These are phyloP conservation scores for Oncorhynchus tshawytscha DNA, from an alignment of 2,113 vertebrate genomes.

Conservation along the genomic window DNA sequence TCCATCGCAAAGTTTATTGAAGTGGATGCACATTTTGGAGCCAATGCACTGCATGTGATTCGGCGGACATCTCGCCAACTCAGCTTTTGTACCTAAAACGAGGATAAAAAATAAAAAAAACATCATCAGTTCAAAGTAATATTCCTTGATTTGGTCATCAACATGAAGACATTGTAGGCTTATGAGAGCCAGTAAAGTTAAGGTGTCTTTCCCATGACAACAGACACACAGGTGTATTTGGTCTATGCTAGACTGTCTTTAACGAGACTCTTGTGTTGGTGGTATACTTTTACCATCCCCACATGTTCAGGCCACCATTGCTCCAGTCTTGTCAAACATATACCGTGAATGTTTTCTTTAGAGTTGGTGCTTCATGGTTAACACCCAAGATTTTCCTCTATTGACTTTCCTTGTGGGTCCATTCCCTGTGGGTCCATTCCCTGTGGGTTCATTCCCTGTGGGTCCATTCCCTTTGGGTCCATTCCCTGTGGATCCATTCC, in stretches of 20 bases:
- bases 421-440: conserved; percentile 17
- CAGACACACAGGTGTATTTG: not conserved
- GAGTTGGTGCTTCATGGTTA: not conserved
- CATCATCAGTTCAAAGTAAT: not conserved
- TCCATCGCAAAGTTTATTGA: conserved; percentile 80
- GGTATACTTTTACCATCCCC: not conserved
- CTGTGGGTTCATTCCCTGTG: conserved; percentile 16
- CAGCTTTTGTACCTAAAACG: conserved; percentile 73
- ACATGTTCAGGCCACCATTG: not conserved
- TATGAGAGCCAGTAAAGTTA: not conserved
- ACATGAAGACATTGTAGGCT: not conserved
- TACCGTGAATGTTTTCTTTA: not conserved
- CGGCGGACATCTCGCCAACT: conserved; percentile 70
- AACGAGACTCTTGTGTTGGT: not conserved
- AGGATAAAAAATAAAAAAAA: not conserved
- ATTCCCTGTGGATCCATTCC: conserved; percentile 26
- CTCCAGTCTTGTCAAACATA: not conserved
- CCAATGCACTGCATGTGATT: conserved; percentile 80
- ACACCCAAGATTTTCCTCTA: conserved; percentile 17
- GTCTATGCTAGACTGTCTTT: no score
- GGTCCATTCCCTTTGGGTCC: not conserved
- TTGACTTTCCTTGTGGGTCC: conserved; percentile 12
- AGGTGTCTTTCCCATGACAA: no score
- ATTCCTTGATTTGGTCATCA: not conserved
- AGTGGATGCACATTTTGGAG: conserved; percentile 75